phyloP scores from a whole-genome alignment of 2,888 invertebrate species.

The Diaperis boleti region DNA sequence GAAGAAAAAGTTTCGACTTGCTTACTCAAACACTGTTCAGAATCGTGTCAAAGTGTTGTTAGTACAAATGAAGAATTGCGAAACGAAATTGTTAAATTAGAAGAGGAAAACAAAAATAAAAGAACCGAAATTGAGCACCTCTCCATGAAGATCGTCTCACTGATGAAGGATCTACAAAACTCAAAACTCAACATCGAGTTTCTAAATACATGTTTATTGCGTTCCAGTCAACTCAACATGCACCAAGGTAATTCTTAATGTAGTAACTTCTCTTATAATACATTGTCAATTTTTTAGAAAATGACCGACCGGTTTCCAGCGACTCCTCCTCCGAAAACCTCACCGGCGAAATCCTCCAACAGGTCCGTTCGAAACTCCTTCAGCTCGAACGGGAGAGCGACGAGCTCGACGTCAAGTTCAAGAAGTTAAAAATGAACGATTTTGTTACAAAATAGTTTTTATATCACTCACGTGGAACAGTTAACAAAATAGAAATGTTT shows the following conservation, averaged over 20 bases:
- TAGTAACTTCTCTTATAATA: neutral
- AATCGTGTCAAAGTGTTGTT: conserved; percentile 9
- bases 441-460: conserved; percentile 37
- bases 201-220: conserved; percentile 37
- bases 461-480: conserved; percentile 27
- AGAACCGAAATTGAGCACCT: conserved; percentile 49
- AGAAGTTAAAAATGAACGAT: conserved; percentile 42
- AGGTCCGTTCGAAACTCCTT: conserved; percentile 69
- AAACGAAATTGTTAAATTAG: conserved; percentile 42
- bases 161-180: conserved; percentile 49
- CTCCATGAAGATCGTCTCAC: conserved; percentile 40
- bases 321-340: conserved; percentile 27
- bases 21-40: conserved; percentile 27
- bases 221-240: conserved; percentile 19
- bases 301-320: neutral
- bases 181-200: conserved; percentile 44
- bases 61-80: conserved; percentile 30
- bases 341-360: conserved; percentile 67
- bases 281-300: neutral
- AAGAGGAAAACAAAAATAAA: conserved; percentile 42
- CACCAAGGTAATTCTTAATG: conserved; percentile 16
- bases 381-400: conserved; percentile 73
- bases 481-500: conserved; percentile 39
- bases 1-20: conserved; percentile 25
- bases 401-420: conserved; percentile 70